Percentiles rank a stretch among this genome's conserved stretches.
Conservation (phyloP, 2,888 invertebrate species). For the Dynastes grantii region DNA sequence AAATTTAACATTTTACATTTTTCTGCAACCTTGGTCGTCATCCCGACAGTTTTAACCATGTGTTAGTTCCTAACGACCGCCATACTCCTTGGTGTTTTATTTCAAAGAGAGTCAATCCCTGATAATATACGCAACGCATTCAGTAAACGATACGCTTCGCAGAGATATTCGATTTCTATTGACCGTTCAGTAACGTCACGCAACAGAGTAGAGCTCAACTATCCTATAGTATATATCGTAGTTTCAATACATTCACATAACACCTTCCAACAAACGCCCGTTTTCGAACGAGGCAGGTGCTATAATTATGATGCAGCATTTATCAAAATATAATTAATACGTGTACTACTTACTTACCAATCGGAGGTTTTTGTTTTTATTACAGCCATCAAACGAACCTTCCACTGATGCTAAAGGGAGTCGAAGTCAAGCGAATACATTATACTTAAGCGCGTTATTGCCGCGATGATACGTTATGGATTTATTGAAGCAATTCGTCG, state of each 20-base stretch:
- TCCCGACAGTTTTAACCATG: too few species aligned
- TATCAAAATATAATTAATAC: slow-evolving; percentile 37
- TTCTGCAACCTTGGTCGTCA: too few species aligned
- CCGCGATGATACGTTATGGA: slow-evolving; percentile 27
- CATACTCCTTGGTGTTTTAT: too few species aligned
- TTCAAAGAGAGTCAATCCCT: too few species aligned
- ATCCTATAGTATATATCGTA: background rate
- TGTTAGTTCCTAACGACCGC: too few species aligned
- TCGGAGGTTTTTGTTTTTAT: slow-evolving; percentile 8
- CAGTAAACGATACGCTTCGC: too few species aligned
- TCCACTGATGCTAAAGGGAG: background rate
- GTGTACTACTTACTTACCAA: slow-evolving; percentile 14
- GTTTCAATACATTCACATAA: background rate
- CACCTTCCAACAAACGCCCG: background rate
- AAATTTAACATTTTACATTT: too few species aligned
- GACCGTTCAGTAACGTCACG: too few species aligned
- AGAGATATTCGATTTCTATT: too few species aligned
- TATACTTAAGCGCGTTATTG: slow-evolving; percentile 11
- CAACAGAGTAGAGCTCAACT: too few species aligned
- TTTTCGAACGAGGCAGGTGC: slow-evolving; percentile 14
- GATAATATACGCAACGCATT: too few species aligned
- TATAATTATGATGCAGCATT: slow-evolving; percentile 39
- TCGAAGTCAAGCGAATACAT: background rate
- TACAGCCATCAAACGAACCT: background rate
- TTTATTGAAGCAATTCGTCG: slow-evolving; percentile 33